Evolutionary conservation across 2,797 vertebrate species (phyloP), one percentile per base, ranked within the genome.

Genomic region (Acanthurus lineatus): DNA sequence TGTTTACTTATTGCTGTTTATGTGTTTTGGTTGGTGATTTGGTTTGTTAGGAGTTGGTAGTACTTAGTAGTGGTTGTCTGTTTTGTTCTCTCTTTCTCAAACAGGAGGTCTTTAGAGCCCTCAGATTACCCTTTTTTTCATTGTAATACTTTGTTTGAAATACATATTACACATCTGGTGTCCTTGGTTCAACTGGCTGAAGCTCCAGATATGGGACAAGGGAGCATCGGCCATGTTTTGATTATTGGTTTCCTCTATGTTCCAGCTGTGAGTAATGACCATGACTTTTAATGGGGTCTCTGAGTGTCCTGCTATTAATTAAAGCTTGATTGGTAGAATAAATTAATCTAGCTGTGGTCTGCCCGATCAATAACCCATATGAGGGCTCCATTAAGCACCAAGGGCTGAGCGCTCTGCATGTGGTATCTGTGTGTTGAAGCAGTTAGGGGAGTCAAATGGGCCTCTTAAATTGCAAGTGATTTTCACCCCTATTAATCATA

Each of bases 281-380:
- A 86, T 38, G 12, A 59, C 62, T 87, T 93, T 91, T 91, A 92
- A 93, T 92, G 83, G 91, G 91, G 91, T 88, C 91, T 93, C 82
- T 81, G 77, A 89, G 86, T 92, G 90, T 92, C 91, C 92, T 91
- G 89, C 90, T 92, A 94, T 95, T 95, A 95, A 95, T 95, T 95
- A 95, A 94, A 93, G 86, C 93, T 93, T 94, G 92, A 95, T 95
- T 95, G 92, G 92, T 93, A 95, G 92, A 95, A 95, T 95, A 95
- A 95, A 95, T 95, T 94, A 94, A 95, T 95, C 93, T 94, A 87
- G 89, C 90, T 81, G 92, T 82, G 91, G 93, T 89, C 83, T 51
- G 80, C 88, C 90, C 68, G 91, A 96, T 95, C 94, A 94, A 95
- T 96, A 95, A 94, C 89, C 87, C 91, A 93, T 94, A 92, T 94